phyloP scores from a whole-genome alignment of 2,888 invertebrate species.

The Uropetala carovei region DNA sequence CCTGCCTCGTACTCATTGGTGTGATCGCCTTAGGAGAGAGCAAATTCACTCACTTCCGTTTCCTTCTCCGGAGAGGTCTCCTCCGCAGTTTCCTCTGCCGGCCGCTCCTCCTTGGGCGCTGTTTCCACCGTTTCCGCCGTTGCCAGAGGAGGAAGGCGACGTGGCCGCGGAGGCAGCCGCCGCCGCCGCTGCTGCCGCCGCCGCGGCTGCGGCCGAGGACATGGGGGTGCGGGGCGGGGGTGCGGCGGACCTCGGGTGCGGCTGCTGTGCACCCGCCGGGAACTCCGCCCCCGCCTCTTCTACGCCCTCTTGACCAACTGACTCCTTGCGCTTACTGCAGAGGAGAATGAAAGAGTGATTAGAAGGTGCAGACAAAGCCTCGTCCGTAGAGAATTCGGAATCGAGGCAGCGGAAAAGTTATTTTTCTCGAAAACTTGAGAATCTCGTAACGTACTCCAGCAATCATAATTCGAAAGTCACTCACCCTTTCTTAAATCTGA shows the following conservation, averaged over 20 bases:
- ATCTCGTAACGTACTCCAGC: no score
- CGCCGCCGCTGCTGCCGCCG: slow-evolving; percentile 74
- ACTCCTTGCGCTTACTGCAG: slow-evolving; percentile 67
- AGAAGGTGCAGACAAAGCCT: not conserved
- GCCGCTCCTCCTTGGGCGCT: slow-evolving; percentile 69
- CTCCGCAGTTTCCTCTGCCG: slow-evolving; percentile 78
- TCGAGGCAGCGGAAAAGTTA: not conserved
- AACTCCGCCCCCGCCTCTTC: slow-evolving; percentile 67
- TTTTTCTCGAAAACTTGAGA: no score
- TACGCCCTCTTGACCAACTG: slow-evolving; percentile 16
- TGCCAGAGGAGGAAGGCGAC: slow-evolving; percentile 68
- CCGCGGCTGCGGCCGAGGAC: slow-evolving; percentile 70
- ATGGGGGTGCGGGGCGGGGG: slow-evolving; percentile 74
- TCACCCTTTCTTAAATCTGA: no score
- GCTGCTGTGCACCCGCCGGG: slow-evolving; percentile 67
- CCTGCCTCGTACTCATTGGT: no score
- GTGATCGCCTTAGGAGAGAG: no score
- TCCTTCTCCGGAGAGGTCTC: slow-evolving; percentile 75
- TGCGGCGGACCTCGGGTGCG: slow-evolving; percentile 67
- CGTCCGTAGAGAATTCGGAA: not conserved
- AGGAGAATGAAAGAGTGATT: slow-evolving; percentile 24
- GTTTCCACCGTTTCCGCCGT: not conserved
- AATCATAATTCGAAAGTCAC: no score
- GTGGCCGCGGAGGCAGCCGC: slow-evolving; percentile 48
- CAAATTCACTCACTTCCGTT: slow-evolving; percentile 38